Base-by-base conservation (phyloP, 2,797 vertebrate species). In the Cirrhinus molitorella region DNA sequence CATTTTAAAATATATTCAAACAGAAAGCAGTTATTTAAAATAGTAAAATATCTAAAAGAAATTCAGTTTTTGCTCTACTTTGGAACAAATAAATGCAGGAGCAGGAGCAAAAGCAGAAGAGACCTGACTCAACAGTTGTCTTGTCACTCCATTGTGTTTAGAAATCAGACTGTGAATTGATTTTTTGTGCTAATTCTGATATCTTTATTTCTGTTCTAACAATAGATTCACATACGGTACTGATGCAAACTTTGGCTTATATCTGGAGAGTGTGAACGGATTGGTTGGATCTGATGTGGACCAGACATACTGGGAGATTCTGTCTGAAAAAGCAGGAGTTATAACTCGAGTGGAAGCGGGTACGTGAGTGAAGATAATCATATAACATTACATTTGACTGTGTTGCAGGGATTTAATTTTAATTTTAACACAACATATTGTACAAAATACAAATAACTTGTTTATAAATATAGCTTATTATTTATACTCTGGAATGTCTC, bases 231-330 rank as follows among this genome's bases (percentile, higher is more conserved):
- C 23, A 31, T 83, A 70, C 51, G 34, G 40, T 14, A 90, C 91
- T 72, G 80, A 94, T 70, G 82, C 88, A 53, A 66, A 92, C 86
- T 92, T 87, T 23, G 92, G 93, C 40, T 80, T 83, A 68, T 89
- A 87, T 31, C 87, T 94, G 73, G 87, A 92, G 87, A 93, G 92
- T 70, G 91, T 94, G 84, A 95, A 94, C 23, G 93, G 92, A 71
- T 84, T 93, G 21, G 85, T 91, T 86, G 91, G 89, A 81, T 88
- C 71, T 17, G 84, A 89, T 11, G n/a, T 4, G 0, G 74, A 93
- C 23, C 86, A 90, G n/a, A 92, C 89, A 7, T 92, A 91, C 92
- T 94, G 93, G 94, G 91, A 94, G 91, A 88, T 94, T 87, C 86
- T 93, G 76, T 90, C 92, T 4, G 90, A 92, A 40, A 67, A 71